phyloP scores from a whole-genome alignment of 2,797 vertebrate species.

The Myripristis murdjan region DNA sequence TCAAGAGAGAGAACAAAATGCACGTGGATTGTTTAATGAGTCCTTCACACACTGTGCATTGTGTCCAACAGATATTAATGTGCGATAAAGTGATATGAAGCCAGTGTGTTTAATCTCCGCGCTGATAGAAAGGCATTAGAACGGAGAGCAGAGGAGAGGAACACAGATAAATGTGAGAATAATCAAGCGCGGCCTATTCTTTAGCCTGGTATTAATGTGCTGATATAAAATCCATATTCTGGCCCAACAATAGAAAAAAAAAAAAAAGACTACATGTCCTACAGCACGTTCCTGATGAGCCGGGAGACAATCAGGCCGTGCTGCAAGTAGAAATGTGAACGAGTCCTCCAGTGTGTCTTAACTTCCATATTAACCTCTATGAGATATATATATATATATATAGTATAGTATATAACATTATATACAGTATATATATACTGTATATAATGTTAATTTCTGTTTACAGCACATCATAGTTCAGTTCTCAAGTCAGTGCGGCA shows the following conservation, averaged over 20 bases:
- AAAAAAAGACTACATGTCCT: too few relatives aligned
- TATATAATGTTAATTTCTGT: too few relatives aligned
- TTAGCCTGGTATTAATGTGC: conserved; percentile 1
- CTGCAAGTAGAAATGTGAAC: too few relatives aligned
- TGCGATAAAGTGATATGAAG: conserved; percentile 8
- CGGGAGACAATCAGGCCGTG: too few relatives aligned
- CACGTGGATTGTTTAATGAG: background rate
- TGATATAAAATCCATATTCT: conserved; percentile 19
- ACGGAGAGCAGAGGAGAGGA: background rate
- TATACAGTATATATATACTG: too few relatives aligned
- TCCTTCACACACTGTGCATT: background rate
- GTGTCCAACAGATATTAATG: conserved; percentile 6
- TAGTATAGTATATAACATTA: too few relatives aligned
- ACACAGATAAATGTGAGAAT: background rate
- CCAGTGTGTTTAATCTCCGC: conserved; percentile 15
- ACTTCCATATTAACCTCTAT: too few relatives aligned
- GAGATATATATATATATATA: too few relatives aligned
- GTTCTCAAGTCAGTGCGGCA: too few relatives aligned
- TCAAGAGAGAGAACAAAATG: background rate
- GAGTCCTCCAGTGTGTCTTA: too few relatives aligned
- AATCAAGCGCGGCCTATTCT: conserved; percentile 3
- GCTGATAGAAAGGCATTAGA: background rate
- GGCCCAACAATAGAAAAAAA: background rate
- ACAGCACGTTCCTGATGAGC: too few relatives aligned
- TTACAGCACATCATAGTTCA: too few relatives aligned